Evolutionary conservation across 2,113 vertebrate genomes (phyloP).

Genomic region (Rhegmatorhina hoffmannsi): DNA sequence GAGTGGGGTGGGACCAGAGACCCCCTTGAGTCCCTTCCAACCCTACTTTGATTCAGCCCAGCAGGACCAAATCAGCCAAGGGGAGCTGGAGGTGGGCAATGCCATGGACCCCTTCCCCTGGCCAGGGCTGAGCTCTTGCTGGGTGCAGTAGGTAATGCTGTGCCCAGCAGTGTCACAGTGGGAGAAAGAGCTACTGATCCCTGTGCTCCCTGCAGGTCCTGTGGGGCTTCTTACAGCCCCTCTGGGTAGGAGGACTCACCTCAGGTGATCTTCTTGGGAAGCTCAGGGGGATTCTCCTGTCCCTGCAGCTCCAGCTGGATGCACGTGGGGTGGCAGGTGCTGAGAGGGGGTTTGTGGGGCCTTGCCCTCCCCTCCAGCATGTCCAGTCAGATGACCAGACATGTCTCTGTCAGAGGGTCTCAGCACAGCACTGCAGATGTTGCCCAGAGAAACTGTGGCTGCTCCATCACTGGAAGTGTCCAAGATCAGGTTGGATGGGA

Average conservation of each 20-base stretch:
- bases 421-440: background rate
- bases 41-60: background rate
- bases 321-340: accelerated
- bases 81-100: background rate
- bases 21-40: background rate
- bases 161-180: background rate
- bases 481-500: accelerated
- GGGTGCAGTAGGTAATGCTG: background rate
- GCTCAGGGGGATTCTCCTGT: background rate
- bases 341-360: background rate
- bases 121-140: background rate
- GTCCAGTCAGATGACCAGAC: background rate
- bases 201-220: background rate
- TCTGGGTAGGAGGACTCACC: background rate
- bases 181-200: background rate
- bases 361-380: background rate
- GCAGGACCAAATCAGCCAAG: background rate
- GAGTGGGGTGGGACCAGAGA: background rate
- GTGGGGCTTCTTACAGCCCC: background rate
- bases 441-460: background rate
- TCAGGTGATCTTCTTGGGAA: background rate
- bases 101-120: background rate
- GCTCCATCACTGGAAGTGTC: background rate
- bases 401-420: accelerated
- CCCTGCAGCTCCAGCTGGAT: background rate